Percentiles rank a stretch among this genome's conserved stretches.
phyloP scores from a whole-genome alignment of 30 jellyfish, hydroid and myxozoan species.

The Aurelia aurita region DNA sequence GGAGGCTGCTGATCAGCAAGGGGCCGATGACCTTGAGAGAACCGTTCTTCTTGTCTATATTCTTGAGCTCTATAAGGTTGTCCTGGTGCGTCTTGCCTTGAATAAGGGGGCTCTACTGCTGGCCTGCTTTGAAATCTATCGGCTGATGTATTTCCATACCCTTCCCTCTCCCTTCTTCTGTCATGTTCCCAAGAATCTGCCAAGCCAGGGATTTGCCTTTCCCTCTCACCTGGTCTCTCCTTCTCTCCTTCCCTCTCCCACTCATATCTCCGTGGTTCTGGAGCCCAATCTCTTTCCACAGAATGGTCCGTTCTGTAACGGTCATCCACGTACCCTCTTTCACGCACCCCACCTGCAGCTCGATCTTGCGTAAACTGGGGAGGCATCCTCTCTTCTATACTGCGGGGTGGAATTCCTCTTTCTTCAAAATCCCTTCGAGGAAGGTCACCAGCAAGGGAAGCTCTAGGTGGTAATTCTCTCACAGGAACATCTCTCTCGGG shows the following conservation, averaged over 20 bases:
- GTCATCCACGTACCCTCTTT: background rate
- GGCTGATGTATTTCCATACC: background rate
- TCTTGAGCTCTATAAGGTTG: background rate
- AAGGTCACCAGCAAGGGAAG: slow-evolving; percentile 1
- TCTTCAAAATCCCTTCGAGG: background rate
- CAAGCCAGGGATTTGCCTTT: background rate
- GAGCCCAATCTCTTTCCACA: too few species aligned
- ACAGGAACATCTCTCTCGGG: too few species aligned
- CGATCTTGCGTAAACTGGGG: background rate
- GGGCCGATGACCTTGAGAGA: background rate
- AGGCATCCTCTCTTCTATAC: slow-evolving; percentile 1
- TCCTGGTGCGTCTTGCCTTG: background rate
- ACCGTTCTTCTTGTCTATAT: background rate
- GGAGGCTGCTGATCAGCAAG: background rate
- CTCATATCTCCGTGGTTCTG: too few species aligned
- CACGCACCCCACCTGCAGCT: background rate
- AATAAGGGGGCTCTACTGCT: background rate
- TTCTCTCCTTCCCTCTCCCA: too few species aligned
- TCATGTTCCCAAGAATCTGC: background rate
- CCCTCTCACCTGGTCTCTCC: background rate
- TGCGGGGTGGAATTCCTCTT: background rate
- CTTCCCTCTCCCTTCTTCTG: background rate
- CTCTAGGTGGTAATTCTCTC: too few species aligned
- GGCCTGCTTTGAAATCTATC: background rate
- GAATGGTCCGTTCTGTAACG: too few species aligned